Conservation (phyloP, 2,113 vertebrate genomes). For the Bos javanicus region DNA sequence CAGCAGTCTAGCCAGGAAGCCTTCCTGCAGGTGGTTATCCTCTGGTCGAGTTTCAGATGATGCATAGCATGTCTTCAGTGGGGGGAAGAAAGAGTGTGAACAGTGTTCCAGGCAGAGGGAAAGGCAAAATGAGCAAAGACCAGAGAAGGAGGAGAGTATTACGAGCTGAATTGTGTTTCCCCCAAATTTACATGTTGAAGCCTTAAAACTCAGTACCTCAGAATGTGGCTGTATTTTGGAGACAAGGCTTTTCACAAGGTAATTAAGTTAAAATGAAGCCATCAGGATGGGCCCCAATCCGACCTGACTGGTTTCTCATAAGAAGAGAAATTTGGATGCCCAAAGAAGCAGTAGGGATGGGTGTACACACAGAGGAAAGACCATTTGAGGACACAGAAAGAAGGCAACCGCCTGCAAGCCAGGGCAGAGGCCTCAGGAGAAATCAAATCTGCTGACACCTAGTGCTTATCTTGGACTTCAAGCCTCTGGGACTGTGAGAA, state of each 20-base stretch:
- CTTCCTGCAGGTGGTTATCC: background rate
- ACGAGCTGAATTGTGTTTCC: background rate
- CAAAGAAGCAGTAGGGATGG: background rate
- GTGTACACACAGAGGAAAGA: background rate
- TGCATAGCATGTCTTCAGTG: background rate
- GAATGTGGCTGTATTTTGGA: background rate
- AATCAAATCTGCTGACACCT: background rate
- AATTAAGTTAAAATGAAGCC: background rate
- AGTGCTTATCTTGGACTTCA: background rate
- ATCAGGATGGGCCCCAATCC: background rate
- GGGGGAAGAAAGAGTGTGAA: background rate
- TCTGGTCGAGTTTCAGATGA: background rate
- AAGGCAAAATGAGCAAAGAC: background rate
- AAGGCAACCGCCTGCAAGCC: background rate
- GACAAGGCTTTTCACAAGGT: background rate
- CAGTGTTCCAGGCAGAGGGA: background rate
- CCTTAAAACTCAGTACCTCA: background rate
- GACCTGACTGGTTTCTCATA: background rate
- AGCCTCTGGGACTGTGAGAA: background rate
- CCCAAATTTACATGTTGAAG: background rate
- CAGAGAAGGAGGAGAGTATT: background rate
- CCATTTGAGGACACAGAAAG: background rate
- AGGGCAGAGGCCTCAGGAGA: background rate
- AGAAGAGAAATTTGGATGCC: background rate
- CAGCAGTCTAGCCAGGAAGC: background rate